Percentiles rank a stretch among this genome's conserved stretches.
phyloP scores from a whole-genome alignment of 2,797 vertebrate species.

The Pipistrellus nathusii region DNA sequence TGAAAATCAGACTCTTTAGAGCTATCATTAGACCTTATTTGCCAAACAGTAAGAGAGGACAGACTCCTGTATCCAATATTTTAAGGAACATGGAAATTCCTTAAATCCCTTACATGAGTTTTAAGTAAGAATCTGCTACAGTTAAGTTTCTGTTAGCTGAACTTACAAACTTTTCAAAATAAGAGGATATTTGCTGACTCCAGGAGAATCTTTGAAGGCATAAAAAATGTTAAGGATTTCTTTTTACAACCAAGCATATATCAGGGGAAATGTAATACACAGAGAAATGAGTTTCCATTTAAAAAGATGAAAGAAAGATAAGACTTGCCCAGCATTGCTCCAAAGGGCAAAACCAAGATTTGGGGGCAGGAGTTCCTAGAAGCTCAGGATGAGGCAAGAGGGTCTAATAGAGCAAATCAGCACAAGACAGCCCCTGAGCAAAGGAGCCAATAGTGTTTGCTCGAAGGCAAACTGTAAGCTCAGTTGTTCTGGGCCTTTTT shows the following conservation, averaged over 20 bases:
- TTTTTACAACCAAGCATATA: constrained; percentile 30
- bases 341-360: not conserved
- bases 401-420: not conserved
- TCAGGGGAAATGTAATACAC: not conserved
- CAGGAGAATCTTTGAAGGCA: constrained; percentile 30
- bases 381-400: not conserved
- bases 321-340: not conserved
- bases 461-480: not conserved
- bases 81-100: constrained; percentile 42
- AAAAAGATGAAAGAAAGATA: constrained; percentile 60
- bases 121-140: constrained; percentile 27
- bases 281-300: constrained; percentile 62
- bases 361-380: not conserved
- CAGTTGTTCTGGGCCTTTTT: not conserved
- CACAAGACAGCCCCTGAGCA: not conserved
- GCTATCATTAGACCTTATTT: constrained; percentile 19
- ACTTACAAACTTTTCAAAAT: constrained; percentile 58
- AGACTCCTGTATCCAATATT: not conserved
- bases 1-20: constrained; percentile 29
- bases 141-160: constrained; percentile 30
- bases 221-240: constrained; percentile 56
- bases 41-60: not conserved
- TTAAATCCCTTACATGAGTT: not conserved
- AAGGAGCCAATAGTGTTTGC: not conserved
- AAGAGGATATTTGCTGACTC: constrained; percentile 56